Base-by-base conservation (phyloP, 2,888 invertebrate genomes). In the Candidula unifasciata region DNA sequence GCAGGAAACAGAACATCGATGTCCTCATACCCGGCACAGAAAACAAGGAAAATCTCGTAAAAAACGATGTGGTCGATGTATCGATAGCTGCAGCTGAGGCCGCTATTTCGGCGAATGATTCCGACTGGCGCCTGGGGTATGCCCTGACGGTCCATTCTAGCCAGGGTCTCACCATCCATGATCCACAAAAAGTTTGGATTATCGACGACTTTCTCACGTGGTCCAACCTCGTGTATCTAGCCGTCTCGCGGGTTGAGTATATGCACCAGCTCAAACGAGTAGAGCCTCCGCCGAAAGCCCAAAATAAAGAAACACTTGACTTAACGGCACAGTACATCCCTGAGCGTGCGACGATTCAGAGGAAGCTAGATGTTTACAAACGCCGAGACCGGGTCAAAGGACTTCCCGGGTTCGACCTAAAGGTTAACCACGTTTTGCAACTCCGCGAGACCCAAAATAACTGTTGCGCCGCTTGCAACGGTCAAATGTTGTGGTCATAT, bases 201-300 rank as follows among this genome's bases (percentile, higher is more conserved):
- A 33, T 57, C 27, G 76, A 57, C 76, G 57, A 76, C 76, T 76
- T 2, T 3, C 66, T 79, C 13, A 2, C 33, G n/a, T 79, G 64
- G 79, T 79, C 79, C 79, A 77, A 77, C 60, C 77, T 77, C 52
- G 77, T 54, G 10, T 76, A 76, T 37, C 76, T 76, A 0, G 57
- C 76, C 54, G 76, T 76, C 21, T 76, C 54, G 8, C 79, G 64
- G 35, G 79, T 66, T 8, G 64, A 66, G 35, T 66, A 79, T 66
- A 60, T 64, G 3, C 79, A 79, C 79, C 79, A 79, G 79, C 79
- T 79, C 64, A 33, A 35, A 66, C 52, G 79, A 18, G 35, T 60
- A 24, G 21, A 3, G 16, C 16, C 2, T 44, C 79, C 79, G 30
- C 79, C 27, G 33, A 13, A 30, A 21, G 5, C 21, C 10, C 37